Evolutionary conservation across 2,797 vertebrate genomes (phyloP), one percentile per base, ranked within the genome.

Genomic region (Pangasius mekongensis): DNA sequence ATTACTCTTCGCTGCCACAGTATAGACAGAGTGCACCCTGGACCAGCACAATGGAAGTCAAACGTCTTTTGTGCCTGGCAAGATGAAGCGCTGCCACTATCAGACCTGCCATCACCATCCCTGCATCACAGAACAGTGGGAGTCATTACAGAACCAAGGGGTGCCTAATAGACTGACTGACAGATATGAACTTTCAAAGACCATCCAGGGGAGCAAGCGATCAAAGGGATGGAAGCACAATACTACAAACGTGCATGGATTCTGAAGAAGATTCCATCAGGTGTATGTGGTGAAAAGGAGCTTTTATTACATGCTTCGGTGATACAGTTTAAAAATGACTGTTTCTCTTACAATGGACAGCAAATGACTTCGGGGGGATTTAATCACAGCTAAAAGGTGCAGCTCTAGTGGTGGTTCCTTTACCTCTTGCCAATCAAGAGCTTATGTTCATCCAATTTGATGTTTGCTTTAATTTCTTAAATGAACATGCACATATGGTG

Each of bases 131-230:
- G 94, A 95, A 95, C 94, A 96, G 94, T 93, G 78, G 90, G 91
- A 94, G 93, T 95, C 93, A 95, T 95, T 95, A 95, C 85, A 92
- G 91, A 90, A 92, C 92, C 90, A 89, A 67, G 92, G 92, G 93
- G 92, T 90, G 90, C 92, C 93, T 96, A 95, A 96, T 94, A 93
- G 94, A 94, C 94, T 92, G 93, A 95, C 92, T 93, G 94, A 95
- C 87, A 89, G 93, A 93, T 93, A 91, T 91, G 91, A 93, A 95
- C 93, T 93, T 90, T 87, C 87, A 91, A 90, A 93, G 87, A 92
- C 91, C 92, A 84, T 71, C n/a, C 22, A 73, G 80, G 64, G 69
- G 87, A 60, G 66, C 56, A 47, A 60, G 86, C 78, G 69, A 88
- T 91, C 88, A 87, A 88, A 89, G 52, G 89, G 80, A 92, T 67